phyloP scores from a whole-genome alignment of 1,140 invertebrate species.

The Pachyrhynchus sulphureomaculatus region DNA sequence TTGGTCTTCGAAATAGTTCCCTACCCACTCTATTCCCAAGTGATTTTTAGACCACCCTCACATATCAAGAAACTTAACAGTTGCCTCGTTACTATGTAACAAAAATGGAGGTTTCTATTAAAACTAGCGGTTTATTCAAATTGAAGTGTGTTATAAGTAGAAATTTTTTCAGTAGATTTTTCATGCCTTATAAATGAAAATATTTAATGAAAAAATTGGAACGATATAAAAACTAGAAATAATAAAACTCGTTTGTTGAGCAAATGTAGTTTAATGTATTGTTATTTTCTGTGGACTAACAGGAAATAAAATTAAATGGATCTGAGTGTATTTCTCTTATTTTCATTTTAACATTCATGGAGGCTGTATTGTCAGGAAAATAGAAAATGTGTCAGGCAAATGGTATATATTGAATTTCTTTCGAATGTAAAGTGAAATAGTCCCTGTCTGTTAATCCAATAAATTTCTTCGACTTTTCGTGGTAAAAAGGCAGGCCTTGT shows the following conservation, averaged over 20 bases:
- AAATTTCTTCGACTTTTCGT: conserved; percentile 32
- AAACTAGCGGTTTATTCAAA: too few relatives aligned
- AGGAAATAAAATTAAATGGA: conserved; percentile 28
- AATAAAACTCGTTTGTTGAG: background rate
- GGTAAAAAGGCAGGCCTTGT: conserved; percentile 27
- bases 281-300: background rate
- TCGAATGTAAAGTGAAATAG: conserved; percentile 35
- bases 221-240: too few relatives aligned
- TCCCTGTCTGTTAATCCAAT: conserved; percentile 35
- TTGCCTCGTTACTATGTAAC: too few relatives aligned
- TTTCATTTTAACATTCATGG: conserved; percentile 34
- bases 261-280: background rate
- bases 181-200: too few relatives aligned
- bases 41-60: too few relatives aligned
- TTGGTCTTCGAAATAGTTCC: too few relatives aligned
- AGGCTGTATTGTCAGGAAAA: conserved; percentile 33
- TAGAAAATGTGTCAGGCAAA: conserved; percentile 34
- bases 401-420: conserved; percentile 35
- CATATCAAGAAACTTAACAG: too few relatives aligned
- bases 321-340: conserved; percentile 20
- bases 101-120: too few relatives aligned
- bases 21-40: too few relatives aligned
- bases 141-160: too few relatives aligned
- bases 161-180: too few relatives aligned
- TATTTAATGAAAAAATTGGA: too few relatives aligned